A percentile compares a stretch with the other conserved stretches of the same genome.
These are phyloP conservation scores for Drosophila obscura DNA, from an alignment of 1,140 invertebrate genomes.

Conservation along the genomic window DNA sequence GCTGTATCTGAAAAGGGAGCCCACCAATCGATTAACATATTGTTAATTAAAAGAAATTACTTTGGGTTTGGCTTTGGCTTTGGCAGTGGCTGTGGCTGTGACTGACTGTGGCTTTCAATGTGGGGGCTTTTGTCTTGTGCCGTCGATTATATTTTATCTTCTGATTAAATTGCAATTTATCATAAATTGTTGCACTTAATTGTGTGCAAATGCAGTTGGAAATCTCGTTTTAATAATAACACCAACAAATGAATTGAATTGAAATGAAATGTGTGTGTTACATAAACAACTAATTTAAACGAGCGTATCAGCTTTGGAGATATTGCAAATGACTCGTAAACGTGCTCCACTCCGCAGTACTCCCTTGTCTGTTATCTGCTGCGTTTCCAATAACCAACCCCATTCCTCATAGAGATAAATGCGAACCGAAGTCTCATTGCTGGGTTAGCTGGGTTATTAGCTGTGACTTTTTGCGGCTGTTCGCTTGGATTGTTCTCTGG, in stretches of 20 bases:
- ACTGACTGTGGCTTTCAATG: too few species aligned
- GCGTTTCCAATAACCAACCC: constrained; percentile 59
- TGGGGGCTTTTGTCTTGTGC: constrained; percentile 14
- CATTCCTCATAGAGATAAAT: constrained; percentile 79
- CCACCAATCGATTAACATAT: constrained; percentile 38
- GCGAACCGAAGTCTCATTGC: constrained; percentile 65
- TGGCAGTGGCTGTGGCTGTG: neutral
- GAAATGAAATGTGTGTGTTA: constrained; percentile 19
- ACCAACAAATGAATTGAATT: too few species aligned
- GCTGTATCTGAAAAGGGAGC: constrained; percentile 14
- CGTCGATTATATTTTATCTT: constrained; percentile 44
- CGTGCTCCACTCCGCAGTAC: neutral
- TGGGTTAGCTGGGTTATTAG: constrained; percentile 66
- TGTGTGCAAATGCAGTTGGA: constrained; percentile 47
- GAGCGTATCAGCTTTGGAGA: constrained; percentile 36
- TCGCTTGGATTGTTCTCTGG: neutral
- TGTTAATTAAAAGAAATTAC: constrained; percentile 50
- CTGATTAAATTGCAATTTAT: constrained; percentile 60
- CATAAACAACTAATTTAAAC: constrained; percentile 71
- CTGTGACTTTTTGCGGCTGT: constrained; percentile 58
- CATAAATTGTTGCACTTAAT: constrained; percentile 58
- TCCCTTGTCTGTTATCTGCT: constrained; percentile 59
- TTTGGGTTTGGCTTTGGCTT: constrained; percentile 20
- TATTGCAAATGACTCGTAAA: constrained; percentile 50
- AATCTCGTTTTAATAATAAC: constrained; percentile 52